These are phyloP conservation scores for Drosophila greeni DNA, from an alignment of 2,888 invertebrate species.

Conservation along the genomic window DNA sequence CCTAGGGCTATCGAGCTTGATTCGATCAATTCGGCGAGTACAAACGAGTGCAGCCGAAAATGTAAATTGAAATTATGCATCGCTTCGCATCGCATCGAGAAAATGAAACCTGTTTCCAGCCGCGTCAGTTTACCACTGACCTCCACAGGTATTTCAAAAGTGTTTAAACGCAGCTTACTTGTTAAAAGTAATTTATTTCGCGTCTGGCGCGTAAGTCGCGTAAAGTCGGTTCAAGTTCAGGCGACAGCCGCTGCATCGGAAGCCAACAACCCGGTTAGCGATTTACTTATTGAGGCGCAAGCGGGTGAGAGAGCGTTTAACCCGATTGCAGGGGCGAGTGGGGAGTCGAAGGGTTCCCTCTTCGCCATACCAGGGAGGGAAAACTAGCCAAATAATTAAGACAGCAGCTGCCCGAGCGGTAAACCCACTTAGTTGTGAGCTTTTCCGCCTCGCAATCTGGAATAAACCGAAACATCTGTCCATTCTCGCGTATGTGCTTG, in stretches of 20 bases:
- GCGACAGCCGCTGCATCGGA: conserved; percentile 33
- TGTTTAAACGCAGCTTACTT: conserved; percentile 39
- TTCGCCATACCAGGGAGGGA: not conserved
- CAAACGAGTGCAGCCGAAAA: conserved; percentile 17
- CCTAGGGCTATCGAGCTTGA: not conserved
- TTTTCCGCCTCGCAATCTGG: conserved; percentile 17
- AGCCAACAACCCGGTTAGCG: conserved; percentile 50
- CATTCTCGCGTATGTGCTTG: not conserved
- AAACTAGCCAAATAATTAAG: conserved; percentile 6
- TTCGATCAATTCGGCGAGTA: not conserved
- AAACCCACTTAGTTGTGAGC: conserved; percentile 6
- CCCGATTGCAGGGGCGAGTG: not conserved
- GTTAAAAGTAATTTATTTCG: conserved; percentile 38
- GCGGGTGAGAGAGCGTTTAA: conserved; percentile 2
- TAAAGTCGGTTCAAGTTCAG: conserved; percentile 55
- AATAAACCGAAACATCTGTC: conserved; percentile 27
- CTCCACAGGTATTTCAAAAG: conserved; percentile 50
- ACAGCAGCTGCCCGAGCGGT: conserved; percentile 12
- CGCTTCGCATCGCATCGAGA: conserved; percentile 22
- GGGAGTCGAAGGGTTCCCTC: not conserved
- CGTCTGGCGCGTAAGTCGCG: conserved; percentile 24
- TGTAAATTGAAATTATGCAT: conserved; percentile 51
- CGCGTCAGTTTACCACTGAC: conserved; percentile 58
- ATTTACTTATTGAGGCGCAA: conserved; percentile 18
- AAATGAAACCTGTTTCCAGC: conserved; percentile 62